Percentiles rank a stretch among this genome's conserved stretches.
Evolutionary conservation across 1,140 invertebrate species (phyloP).

Genomic region (Nixonia krombeini): DNA sequence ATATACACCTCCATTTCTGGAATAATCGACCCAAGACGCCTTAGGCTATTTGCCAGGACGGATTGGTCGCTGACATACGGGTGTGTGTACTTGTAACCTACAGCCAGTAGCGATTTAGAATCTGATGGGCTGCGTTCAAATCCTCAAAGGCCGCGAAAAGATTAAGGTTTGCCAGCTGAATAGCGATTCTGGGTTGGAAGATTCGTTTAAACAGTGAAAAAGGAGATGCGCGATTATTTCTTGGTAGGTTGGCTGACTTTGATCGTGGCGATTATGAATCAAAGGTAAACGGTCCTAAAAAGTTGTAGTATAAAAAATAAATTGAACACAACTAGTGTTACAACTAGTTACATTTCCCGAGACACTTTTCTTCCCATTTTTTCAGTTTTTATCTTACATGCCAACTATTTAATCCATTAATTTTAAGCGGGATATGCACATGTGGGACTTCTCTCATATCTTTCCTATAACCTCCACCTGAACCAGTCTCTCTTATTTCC

Average conservation of each 20-base stretch:
- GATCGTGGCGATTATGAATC: too few relatives aligned
- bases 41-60: conserved; percentile 46
- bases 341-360: background rate
- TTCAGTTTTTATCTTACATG: conserved; percentile 33
- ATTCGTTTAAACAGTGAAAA: conserved; percentile 7
- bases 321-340: too few relatives aligned
- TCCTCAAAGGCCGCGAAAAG: conserved; percentile 18
- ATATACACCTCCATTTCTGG: conserved; percentile 45
- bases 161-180: conserved; percentile 23
- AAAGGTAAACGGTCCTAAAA: too few relatives aligned
- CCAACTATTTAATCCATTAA: conserved; percentile 65
- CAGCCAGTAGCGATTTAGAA: conserved; percentile 26
- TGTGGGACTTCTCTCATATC: conserved; percentile 26
- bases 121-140: conserved; percentile 4
- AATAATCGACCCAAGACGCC: conserved; percentile 50
- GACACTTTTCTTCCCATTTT: conserved; percentile 22
- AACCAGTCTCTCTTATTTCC: conserved; percentile 28
- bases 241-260: background rate
- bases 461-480: conserved; percentile 17
- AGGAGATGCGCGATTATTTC: background rate
- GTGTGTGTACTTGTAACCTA: conserved; percentile 42
- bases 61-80: conserved; percentile 29
- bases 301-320: too few relatives aligned
- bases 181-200: conserved; percentile 12
- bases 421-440: conserved; percentile 44